Evolutionary conservation across 2,113 vertebrate species (phyloP), one percentile per base, ranked within the genome.

Genomic region (Dendrocopos noguchii): DNA sequence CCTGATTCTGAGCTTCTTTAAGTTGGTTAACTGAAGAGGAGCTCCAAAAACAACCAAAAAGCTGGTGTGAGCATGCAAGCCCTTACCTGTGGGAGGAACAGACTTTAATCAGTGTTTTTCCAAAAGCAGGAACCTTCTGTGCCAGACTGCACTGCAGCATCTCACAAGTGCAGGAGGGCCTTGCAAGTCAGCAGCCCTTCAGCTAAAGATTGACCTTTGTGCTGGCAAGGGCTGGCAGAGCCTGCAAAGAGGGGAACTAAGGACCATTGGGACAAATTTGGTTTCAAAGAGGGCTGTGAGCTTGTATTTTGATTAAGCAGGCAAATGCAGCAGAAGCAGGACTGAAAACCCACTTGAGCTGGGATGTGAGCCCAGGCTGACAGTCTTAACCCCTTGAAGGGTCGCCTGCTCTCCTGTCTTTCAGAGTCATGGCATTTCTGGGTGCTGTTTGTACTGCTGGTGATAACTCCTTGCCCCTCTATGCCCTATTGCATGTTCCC

Each of bases 381-480:
- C 56, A 88, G 87, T 77, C 25, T 84, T 93, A 84, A 87, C 70
- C 88, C 87, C 88, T 94, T 7, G 34, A 84, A 91, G 88, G 84
- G 93, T 95, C 93, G 10, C 87, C 91, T 93, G 95, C 95, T 96
- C 95, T 93, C 95, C 95, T 90, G 84, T 97, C 95, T 95, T 95
- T 94, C 93, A 95, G 94, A 95, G 91, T 95, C 95, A 97, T 97
- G 97, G 97, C 98, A 97, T 97, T 97, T 97, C 94, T 98, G 96
- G 98, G 98, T 97, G 95, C 97, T 98, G 97, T 96, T 96, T 97
- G 97, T 97, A 96, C 95, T 95, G 97, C 97, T 94, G 92, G 74
- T 93, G 70, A 87, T 93, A 86, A 72, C 22, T 78, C 91, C 88
- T 90, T 36, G 87, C 55, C 82, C 84, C 73, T 85, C 68, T 93